Evolutionary conservation across 2,113 vertebrate species (phyloP), one percentile per base, ranked within the genome.

Genomic region (Coptodon rendalli): DNA sequence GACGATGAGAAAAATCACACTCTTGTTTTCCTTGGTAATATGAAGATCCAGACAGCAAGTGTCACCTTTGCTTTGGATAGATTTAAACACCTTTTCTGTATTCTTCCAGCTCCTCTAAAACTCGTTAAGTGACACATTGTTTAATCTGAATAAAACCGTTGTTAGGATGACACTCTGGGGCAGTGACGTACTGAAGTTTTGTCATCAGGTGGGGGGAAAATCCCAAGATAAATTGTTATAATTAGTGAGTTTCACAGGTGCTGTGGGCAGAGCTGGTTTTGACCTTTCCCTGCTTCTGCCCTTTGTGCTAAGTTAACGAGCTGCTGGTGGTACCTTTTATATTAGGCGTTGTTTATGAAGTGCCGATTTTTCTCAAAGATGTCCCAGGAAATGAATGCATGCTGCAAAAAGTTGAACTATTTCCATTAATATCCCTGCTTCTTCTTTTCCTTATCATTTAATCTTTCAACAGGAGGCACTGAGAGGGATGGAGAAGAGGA

Each of bases 401-500:
- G n/a, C 10, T 19, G 4, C 11, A 50, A 78, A 68, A 38, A 3
- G 11, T 45, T 9, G 7, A 16, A 19, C 5, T 9, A 17, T 11
- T 71, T 43, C 16, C 43, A 10, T 66, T 48, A 68, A 38, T 56
- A 38, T 68, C 6, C 34, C 13, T 52, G 3, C 61, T 76, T 22
- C n/a, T 89, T 34, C 27, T 19, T 22, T 31, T 81, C 11, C 11
- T 66, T 66, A n/a, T 66, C 19, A 11, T 80, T 83, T 84, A 81
- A 61, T 80, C 3, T 91, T 73, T 81, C 27, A 68, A 12, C 89
- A 91, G 88, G 87, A 63, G 80, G 31, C 22, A 66, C 86, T 68
- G 91, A 88, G 29, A 87, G 82, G 13, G 73, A 89, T 19, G 84
- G 40, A 61, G 81, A 61, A 76, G 87, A 88, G 16, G 54, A 88